Evolutionary conservation across 2,888 invertebrate species (phyloP), one percentile per base, ranked within the genome.

Genomic region (Pyrgus malvae): DNA sequence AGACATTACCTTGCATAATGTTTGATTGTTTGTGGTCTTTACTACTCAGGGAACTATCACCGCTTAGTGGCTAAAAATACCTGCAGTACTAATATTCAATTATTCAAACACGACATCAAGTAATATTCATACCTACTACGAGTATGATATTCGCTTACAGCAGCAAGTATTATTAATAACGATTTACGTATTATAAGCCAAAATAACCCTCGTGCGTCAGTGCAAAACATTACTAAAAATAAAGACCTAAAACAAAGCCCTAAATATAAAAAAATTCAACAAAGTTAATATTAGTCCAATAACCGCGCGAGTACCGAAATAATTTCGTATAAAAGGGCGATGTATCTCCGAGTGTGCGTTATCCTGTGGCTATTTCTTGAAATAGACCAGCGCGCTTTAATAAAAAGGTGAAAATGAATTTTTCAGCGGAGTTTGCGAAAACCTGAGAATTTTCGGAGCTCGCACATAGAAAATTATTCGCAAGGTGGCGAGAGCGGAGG

Each of bases 351-450:
- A 9, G 16, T 16, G 33, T 4, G 35, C 16, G 16, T 2, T 16
- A 17, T 6, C 11, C 17, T n/a, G 19, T 11, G 12, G 14, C 8
- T 21, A 25, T 23, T 35, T 33, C 37, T 48, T 48, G 37, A 25
- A 48, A 48, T 48, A 48, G 17, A 23, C 25, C 25, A 31, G 12
- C 25, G 48, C 48, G n/a, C 33, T 21, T 41, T 37, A 48, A 48
- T 48, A 48, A 48, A 48, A 48, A 25, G 16, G 25, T 17, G 37
- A 37, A 37, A 48, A 37, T 48, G 25, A 48, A 37, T 48, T 25
- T 48, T 48, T 48, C 17, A 48, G 48, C 23, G 2, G 11, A 21
- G 46, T 21, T 23, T 16, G 16, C 37, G 33, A 48, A 48, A 48
- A 37, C 48, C 48, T 37, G 25, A 16, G 48, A 48, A 48, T 37